Conservation (phyloP, 2,113 vertebrate genomes). For the Gallinago undulata region DNA sequence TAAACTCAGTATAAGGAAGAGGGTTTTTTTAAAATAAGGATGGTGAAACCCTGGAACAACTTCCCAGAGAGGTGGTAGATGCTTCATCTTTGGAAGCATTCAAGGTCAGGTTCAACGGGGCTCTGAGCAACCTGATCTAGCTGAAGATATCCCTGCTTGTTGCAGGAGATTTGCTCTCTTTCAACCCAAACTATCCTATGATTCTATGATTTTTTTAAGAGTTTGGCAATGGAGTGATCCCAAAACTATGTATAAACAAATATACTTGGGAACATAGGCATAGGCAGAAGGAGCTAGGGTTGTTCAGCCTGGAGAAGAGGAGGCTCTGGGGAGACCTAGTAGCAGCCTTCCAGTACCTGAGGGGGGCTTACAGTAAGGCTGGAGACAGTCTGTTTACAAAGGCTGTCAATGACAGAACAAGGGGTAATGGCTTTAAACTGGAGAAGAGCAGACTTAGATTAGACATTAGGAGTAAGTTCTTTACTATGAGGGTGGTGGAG, state of each 20-base stretch:
- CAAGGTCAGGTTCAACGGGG: background rate
- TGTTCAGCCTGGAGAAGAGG: too few species aligned
- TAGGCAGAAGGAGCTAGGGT: background rate
- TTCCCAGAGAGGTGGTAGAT: background rate
- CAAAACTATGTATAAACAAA: background rate
- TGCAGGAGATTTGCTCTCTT: background rate
- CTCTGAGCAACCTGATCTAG: background rate
- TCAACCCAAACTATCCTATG: background rate
- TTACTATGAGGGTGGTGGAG: too few species aligned
- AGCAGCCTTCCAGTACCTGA: too few species aligned
- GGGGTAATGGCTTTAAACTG: too few species aligned
- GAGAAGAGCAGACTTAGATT: too few species aligned
- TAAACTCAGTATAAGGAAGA: background rate
- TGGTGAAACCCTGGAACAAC: background rate
- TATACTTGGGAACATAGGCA: background rate
- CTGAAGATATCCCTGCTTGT: background rate
- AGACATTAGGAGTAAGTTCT: too few species aligned
- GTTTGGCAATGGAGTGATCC: background rate
- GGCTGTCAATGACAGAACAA: too few species aligned
- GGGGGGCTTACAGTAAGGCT: too few species aligned
- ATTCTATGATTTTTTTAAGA: background rate
- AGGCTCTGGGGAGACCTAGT: too few species aligned
- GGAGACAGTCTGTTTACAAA: too few species aligned
- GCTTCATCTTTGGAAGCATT: background rate
- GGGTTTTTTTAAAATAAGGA: background rate